Evolutionary conservation across 2,888 invertebrate species (phyloP).

Genomic region (Hyles lineata): DNA sequence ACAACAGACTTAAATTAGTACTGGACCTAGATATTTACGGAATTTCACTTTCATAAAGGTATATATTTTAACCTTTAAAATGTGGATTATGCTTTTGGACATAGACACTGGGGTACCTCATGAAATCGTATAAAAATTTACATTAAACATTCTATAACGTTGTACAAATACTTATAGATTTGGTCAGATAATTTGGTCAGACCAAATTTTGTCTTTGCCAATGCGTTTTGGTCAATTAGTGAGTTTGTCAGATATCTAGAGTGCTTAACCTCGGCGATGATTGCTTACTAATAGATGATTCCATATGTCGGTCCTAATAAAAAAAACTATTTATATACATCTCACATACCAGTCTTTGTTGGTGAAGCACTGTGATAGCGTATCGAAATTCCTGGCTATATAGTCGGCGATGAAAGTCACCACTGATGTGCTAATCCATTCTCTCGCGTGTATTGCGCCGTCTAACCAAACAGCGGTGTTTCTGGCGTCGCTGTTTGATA

Average conservation of each 20-base stretch:
- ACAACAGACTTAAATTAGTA: slow-evolving; percentile 35
- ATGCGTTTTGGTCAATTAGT: no score
- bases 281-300: no score
- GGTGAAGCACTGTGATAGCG: slow-evolving; percentile 87
- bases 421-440: slow-evolving; percentile 93
- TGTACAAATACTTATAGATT: no score
- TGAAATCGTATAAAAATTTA: no score
- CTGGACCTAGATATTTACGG: background rate
- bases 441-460: slow-evolving; percentile 94
- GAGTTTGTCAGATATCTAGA: background rate
- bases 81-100: no score
- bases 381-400: slow-evolving; percentile 88
- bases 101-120: no score
- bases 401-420: slow-evolving; percentile 91
- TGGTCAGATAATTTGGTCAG: no score
- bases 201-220: no score
- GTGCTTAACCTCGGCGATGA: no score
- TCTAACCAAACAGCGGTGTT: slow-evolving; percentile 90
- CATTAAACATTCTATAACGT: no score
- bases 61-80: no score
- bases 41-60: no score
- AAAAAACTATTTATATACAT: background rate
- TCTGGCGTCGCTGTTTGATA: slow-evolving; percentile 88
- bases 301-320: background rate
- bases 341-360: slow-evolving; percentile 90